Base-by-base conservation (phyloP, 2,797 vertebrate genomes). In the Muraenolepis orangiensis region DNA sequence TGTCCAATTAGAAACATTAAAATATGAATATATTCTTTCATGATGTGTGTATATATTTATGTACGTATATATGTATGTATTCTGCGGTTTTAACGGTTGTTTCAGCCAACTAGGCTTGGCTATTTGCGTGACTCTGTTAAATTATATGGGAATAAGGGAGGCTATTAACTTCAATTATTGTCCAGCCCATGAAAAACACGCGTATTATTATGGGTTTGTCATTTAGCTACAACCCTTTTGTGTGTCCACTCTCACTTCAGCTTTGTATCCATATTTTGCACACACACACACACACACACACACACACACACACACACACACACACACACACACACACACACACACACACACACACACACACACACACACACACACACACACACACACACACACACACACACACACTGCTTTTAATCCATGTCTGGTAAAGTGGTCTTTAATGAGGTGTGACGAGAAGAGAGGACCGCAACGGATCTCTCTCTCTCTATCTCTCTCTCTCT, bases 341-440 rank as follows among this genome's bases (percentile, higher is more conserved):
- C 78, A 72, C 66, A 36, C 80, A 66, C 71, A 29, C 75, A 32
- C 72, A n/a, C 72, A 73, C 66, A 28, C 34, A 67, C 57, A 38
- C 31, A 73, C 57, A 36, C 72, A 18, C 51, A 16, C 51, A 26
- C 51, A 36, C 30, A 73, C 20, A 36, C 32, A 66, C 31, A 26
- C 28, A n/a, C 28, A 31, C 28, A 69, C 29, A 18, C 68, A 75
- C 31, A 13, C 51, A 38, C 42, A 29, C 46, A 57, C 16, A 10
- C 20, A 13, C 69, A 31, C 73, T 79, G 73, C 74, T 81, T 83
- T 85, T 86, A 88, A 89, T 89, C 86, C 89, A 76, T 82, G 84
- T 90, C 82, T 88, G 88, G 80, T 84, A 86, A 85, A 91, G 87
- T 86, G 87, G 76, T 86, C 88, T 91, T 89, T 91, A 93, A 91